Conservation (phyloP, 2,113 vertebrate species). For the Lamprologus tigripictilis region DNA sequence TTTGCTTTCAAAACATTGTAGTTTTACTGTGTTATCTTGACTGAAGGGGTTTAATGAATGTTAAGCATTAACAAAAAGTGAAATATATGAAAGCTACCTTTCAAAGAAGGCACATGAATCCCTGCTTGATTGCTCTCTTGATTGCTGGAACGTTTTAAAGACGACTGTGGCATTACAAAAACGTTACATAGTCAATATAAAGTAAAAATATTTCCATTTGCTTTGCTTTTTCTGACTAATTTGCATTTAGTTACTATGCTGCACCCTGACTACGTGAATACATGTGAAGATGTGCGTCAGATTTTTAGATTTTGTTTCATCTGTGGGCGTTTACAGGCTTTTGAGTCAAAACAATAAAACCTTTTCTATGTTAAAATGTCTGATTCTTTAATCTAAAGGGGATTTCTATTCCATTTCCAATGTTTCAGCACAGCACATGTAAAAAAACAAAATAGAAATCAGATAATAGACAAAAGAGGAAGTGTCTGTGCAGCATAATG, state of each 20-base stretch:
- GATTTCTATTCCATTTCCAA: not conserved
- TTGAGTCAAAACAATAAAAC: not conserved
- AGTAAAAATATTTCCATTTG: not conserved
- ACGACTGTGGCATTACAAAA: rapidly evolving
- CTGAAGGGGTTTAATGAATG: not conserved
- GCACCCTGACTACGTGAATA: not conserved
- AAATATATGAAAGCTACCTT: not conserved
- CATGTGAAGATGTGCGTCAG: not conserved
- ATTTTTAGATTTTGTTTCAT: not conserved
- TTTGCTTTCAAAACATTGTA: not conserved
- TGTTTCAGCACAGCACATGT: not conserved
- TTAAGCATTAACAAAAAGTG: not conserved
- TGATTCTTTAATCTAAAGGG: not conserved
- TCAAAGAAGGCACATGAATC: not conserved
- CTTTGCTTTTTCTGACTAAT: not conserved
- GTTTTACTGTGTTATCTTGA: not conserved
- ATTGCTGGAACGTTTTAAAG: not conserved
- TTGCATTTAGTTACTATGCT: not conserved
- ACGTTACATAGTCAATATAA: rapidly evolving
- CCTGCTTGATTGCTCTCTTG: not conserved
- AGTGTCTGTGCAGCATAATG: not conserved
- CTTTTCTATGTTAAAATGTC: not conserved
- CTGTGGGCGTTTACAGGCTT: not conserved
- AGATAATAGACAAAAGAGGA: not conserved
- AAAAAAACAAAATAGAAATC: rapidly evolving